Evolutionary conservation across 1,140 invertebrate species (phyloP).

Genomic region (Heliconius himera): DNA sequence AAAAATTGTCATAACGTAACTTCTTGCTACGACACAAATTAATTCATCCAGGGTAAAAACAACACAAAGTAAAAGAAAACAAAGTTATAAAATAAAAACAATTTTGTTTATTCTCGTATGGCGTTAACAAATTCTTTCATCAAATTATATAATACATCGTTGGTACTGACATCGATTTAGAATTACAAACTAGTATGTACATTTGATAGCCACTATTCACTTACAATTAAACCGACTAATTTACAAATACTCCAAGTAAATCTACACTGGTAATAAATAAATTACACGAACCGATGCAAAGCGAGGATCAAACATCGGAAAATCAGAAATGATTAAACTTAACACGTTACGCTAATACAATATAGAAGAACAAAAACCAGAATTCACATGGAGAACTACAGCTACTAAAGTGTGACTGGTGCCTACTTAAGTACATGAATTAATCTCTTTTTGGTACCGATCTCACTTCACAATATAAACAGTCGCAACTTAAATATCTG

Average conservation of each 20-base stretch:
- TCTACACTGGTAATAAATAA: constrained; percentile 72
- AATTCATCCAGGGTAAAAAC: neutral
- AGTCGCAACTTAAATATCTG: constrained; percentile 62
- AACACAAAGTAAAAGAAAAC: constrained; percentile 54
- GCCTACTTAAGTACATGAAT: constrained; percentile 52
- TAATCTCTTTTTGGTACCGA: constrained; percentile 80
- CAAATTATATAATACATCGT: constrained; percentile 76
- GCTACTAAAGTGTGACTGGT: constrained; percentile 53
- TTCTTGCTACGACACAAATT: too few species aligned
- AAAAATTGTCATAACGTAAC: too few species aligned
- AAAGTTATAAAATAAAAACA: constrained; percentile 78
- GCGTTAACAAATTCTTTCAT: constrained; percentile 75
- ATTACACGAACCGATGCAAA: constrained; percentile 57
- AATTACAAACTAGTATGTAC: constrained; percentile 74
- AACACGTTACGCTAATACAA: constrained; percentile 59
- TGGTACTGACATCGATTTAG: constrained; percentile 76
- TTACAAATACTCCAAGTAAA: constrained; percentile 58
- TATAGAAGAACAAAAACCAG: constrained; percentile 40
- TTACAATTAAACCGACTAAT: constrained; percentile 68
- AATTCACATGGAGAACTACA: constrained; percentile 51
- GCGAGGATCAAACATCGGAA: constrained; percentile 31
- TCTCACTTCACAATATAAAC: constrained; percentile 74
- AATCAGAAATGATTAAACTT: constrained; percentile 54
- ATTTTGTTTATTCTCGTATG: constrained; percentile 76
- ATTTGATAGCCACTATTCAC: constrained; percentile 62